Base-by-base conservation (phyloP, 2,888 invertebrate genomes). In the Acleris sparsana region DNA sequence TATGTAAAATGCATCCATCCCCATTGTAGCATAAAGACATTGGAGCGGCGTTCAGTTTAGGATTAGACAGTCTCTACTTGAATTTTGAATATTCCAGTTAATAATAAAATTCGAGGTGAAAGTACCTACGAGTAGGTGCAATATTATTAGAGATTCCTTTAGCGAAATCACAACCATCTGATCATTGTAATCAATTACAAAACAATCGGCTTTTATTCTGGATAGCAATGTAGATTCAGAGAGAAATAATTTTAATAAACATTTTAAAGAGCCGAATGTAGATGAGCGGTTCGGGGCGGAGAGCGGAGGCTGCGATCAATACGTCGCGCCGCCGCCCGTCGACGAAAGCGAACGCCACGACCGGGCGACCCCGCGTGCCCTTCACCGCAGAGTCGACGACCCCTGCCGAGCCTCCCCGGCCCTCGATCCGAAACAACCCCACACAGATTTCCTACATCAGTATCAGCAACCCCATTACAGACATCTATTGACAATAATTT, bases 361-460 rank as follows among this genome's bases (percentile, higher is more conserved):
- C 88, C 89, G 85, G 86, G 83, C 87, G 57, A 87, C 88, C 89
- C 85, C 87, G 83, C 87, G 57, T 90, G 90, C 88, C 90, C 91
- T 90, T 90, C 92, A 88, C 86, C 82, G 82, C 78, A 80, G 85
- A 85, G 91, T 90, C 91, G 86, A 85, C 88, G 91, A 91, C 90
- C 91, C 84, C 83, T 80, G 77, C 77, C 78, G 76, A 75, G 74
- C 69, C 73, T 58, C 76, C 74, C 70, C 77, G 73, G 51, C 59
- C 68, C 57, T 79, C 73, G 73, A 69, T 72, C 66, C 76, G 65
- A 72, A 76, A 63, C 72, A 72, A 73, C 72, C 76, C 75, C 84
- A 76, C 81, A 84, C 77, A 72, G 75, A 78, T 76, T 83, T 83
- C 85, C 82, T 79, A 69, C 74, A 75, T 70, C 77, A 73, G 85